Evolutionary conservation across 2,113 vertebrate genomes (phyloP), one percentile per base, ranked within the genome.

Genomic region (Neotoma lepida): DNA sequence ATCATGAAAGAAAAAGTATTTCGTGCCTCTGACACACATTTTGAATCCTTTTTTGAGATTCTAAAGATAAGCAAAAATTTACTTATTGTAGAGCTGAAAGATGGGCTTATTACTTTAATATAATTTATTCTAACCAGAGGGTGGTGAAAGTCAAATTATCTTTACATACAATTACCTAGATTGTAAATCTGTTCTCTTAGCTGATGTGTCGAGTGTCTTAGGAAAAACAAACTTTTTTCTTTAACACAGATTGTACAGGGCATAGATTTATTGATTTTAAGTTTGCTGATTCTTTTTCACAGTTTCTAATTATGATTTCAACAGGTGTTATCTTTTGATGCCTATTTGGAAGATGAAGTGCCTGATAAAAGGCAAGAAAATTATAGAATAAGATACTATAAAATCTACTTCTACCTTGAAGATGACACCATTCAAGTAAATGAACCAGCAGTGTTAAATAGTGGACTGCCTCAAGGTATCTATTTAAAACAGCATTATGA

Each of bases 341-440:
- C 99, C 2, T 99, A 99, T 98, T 98, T 99, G 97, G 98, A 99
- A 95, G 99, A 99, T 95, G 96, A 98, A 92, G 98, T 99, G 54
- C 95, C 96, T 95, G 97, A 99, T 58, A 98, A 98, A 90, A 97
- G 89, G 91, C 97, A 98, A 96, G 99, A 99, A 97, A 97, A 91
- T 0, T 98, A 98, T 92, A 98, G 99, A 97, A 98, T 99, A 96
- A 98, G 99, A 97, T 97, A 98, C 39, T 99, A 98, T 97, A 99
- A 99, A 95, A 99, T 99, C 98, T 99, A 98, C 97, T 99, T 99
- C 98, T 99, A 98, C 98, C 98, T 97, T 94, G 99, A 99, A 97
- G 99, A 99, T 97, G 99, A 99, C 96, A 99, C 99, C 95, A 98
- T 99, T 97, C 98, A 99, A 98, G 99, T 99, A 90, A 96, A 98